Conservation (phyloP, 2,797 vertebrate species). For the Molossus molossus region DNA sequence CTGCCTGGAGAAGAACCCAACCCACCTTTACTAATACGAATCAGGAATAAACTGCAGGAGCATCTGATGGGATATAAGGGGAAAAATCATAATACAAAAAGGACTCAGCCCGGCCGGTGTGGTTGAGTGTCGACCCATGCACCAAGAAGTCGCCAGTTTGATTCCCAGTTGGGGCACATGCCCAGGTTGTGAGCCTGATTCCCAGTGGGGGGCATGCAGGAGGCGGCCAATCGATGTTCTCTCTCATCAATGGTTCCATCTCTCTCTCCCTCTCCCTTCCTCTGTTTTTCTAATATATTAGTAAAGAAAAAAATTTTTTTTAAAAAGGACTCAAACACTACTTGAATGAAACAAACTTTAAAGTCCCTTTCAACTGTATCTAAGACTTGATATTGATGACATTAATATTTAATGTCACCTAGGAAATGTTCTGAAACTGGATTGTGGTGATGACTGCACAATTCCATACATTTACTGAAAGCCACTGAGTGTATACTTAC, state of each 20-base stretch:
- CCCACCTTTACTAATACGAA: neutral
- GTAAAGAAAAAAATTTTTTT: too few relatives aligned
- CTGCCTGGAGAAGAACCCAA: neutral
- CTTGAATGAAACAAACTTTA: constrained; percentile 43
- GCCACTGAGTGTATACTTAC: neutral
- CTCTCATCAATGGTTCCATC: too few relatives aligned
- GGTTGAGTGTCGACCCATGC: too few relatives aligned
- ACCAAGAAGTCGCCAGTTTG: too few relatives aligned
- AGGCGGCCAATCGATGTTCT: too few relatives aligned
- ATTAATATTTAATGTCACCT: constrained; percentile 17
- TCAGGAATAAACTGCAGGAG: neutral
- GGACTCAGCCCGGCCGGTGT: neutral
- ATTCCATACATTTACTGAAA: constrained; percentile 18
- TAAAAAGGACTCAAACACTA: neutral
- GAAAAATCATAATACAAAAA: neutral
- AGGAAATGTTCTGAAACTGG: constrained; percentile 23
- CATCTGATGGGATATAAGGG: neutral
- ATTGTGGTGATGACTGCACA: neutral
- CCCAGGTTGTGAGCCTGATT: too few relatives aligned
- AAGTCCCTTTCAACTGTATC: neutral
- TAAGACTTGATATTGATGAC: neutral
- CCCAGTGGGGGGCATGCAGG: too few relatives aligned
- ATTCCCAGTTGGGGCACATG: too few relatives aligned
- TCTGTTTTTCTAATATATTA: too few relatives aligned
- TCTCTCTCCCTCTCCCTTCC: too few relatives aligned